Evolutionary conservation across 2,888 invertebrate species (phyloP), one percentile per base, ranked within the genome.

Genomic region (Trichacis sp.): DNA sequence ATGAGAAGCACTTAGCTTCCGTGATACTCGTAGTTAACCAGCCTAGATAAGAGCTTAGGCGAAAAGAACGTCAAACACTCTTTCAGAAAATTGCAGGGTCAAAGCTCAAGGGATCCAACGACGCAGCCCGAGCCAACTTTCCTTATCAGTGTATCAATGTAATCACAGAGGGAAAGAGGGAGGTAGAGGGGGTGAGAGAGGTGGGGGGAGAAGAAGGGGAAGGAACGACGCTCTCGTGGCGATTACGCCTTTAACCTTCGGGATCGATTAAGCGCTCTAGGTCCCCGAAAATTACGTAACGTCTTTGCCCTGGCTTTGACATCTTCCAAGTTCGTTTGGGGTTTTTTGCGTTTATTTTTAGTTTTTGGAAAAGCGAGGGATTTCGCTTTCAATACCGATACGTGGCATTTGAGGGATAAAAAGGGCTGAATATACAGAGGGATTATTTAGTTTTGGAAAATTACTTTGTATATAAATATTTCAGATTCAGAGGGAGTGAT

Each of bases 21-120:
- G 51, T 55, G 51, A 60, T 63, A 65, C 63, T 65, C 50, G 64
- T 54, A 52, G 52, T 63, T 66, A 63, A 56, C 56, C 62, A 62
- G 64, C 43, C 59, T 56, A 58, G 62, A 54, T 63, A 62, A 64
- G 64, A 61, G 55, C 61, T 43, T 63, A 59, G 50, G 60, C 66
- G 65, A 70, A 70, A 74, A 69, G 67, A 71, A 74, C 73, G 70
- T 69, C 70, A 69, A 68, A 68, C 70, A 71, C 57, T 65, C 55
- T 71, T 68, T 65, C 62, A 67, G 67, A 69, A 71, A 70, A 61
- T 67, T 62, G 68, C 60, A 53, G 54, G 64, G 59, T 42, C 53
- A 57, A 62, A 67, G 60, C 61, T 59, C 58, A 52, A 56, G 67
- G 64, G 67, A 67, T 20, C 17, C 33, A 9, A 2, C 33, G n/a